Percentiles rank a stretch among this genome's conserved stretches.
Evolutionary conservation across 1,140 invertebrate species (phyloP).

Genomic region (Trissolcus basalis): DNA sequence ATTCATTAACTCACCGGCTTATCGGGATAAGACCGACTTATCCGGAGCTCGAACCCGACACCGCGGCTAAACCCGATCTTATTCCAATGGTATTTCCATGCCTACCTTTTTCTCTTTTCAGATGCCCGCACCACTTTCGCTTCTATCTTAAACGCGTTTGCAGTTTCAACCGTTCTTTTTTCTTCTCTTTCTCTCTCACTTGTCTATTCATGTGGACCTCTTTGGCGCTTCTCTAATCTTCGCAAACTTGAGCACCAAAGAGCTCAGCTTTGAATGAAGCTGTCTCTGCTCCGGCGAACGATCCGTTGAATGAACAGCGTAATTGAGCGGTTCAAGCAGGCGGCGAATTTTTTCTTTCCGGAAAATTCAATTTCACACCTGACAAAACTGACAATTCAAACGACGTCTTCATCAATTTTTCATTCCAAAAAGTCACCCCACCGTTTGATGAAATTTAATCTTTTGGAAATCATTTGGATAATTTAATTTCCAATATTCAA

Average conservation of each 20-base stretch:
- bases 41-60: constrained; percentile 75
- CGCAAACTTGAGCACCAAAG: not conserved
- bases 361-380: constrained; percentile 55
- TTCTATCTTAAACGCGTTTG: constrained; percentile 26
- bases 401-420: constrained; percentile 5
- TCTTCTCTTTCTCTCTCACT: not conserved
- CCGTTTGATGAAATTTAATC: too few relatives aligned
- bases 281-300: constrained; percentile 18
- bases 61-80: constrained; percentile 76
- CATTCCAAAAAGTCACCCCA: not conserved
- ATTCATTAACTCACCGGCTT: constrained; percentile 77
- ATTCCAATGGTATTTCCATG: constrained; percentile 74
- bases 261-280: not conserved
- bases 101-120: constrained; percentile 71
- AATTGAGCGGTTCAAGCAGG: constrained; percentile 39
- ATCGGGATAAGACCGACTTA: constrained; percentile 77
- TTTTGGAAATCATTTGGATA: too few relatives aligned
- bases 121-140: constrained; percentile 43
- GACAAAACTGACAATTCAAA: constrained; percentile 30
- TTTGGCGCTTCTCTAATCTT: constrained; percentile 19
- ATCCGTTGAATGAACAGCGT: constrained; percentile 47
- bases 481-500: too few relatives aligned
- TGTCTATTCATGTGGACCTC: not conserved
- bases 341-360: constrained; percentile 10
- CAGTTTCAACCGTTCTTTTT: constrained; percentile 5